Percentiles rank a stretch among this genome's conserved stretches.
These are phyloP conservation scores for Chromis chromis DNA, from an alignment of 2,797 vertebrate genomes.

Conservation along the genomic window DNA sequence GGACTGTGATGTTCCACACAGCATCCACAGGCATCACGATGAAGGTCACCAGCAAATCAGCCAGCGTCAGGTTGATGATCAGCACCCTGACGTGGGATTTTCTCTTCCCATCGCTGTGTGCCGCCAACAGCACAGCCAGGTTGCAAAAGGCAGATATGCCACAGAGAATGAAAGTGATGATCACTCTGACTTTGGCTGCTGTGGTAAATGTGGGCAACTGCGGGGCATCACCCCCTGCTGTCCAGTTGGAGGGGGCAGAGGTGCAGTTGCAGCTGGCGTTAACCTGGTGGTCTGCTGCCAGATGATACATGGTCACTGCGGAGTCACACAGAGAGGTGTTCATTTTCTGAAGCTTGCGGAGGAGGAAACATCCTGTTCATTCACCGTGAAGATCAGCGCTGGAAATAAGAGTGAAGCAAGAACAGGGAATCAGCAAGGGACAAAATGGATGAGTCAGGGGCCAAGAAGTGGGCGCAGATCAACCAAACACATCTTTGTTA, in stretches of 20 bases:
- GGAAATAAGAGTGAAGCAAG: constrained; percentile 18
- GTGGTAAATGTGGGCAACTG: constrained; percentile 87
- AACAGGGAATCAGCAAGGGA: neutral
- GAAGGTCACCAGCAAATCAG: constrained; percentile 89
- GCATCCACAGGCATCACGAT: constrained; percentile 91
- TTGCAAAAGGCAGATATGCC: constrained; percentile 85
- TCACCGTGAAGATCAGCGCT: constrained; percentile 46
- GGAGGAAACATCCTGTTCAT: constrained; percentile 52
- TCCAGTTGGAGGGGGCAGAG: constrained; percentile 49
- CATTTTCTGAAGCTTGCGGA: constrained; percentile 56
- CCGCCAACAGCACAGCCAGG: constrained; percentile 84
- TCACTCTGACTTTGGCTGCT: constrained; percentile 86
- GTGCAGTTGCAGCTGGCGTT: constrained; percentile 69
- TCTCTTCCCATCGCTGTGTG: constrained; percentile 75
- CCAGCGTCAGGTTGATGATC: constrained; percentile 87
- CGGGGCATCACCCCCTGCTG: constrained; percentile 3
- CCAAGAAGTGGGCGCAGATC: neutral
- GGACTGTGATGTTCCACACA: constrained; percentile 90
- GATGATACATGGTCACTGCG: constrained; percentile 49
- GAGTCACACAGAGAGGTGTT: constrained; percentile 56
- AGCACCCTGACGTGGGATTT: constrained; percentile 85
- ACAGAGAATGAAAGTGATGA: constrained; percentile 86
- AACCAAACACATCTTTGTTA: constrained; percentile 15
- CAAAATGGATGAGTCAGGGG: constrained; percentile 24
- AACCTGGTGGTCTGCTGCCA: constrained; percentile 32